Evolutionary conservation across 1,140 invertebrate species (phyloP).

Genomic region (Drosophila seguyi): DNA sequence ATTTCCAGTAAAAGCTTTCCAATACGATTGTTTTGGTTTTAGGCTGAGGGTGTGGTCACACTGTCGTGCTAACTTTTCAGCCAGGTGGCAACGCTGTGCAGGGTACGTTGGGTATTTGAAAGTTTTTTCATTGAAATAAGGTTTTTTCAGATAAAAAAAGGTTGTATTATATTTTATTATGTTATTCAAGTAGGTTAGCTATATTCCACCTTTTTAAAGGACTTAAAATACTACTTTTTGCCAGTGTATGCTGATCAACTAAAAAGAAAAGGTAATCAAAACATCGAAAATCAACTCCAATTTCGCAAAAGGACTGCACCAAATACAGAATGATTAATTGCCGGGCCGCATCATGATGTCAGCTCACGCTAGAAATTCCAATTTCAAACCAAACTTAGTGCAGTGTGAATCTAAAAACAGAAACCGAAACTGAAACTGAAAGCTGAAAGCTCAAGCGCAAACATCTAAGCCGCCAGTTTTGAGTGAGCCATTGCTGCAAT

Average conservation of each 20-base stretch:
- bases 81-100: background rate
- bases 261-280: background rate
- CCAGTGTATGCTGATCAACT: background rate
- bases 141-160: too few species aligned
- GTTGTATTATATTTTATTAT: too few species aligned
- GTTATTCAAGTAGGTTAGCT: too few species aligned
- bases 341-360: conserved; percentile 17
- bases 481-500: conserved; percentile 62
- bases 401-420: conserved; percentile 9
- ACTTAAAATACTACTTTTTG: background rate
- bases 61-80: background rate
- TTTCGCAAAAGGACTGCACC: conserved; percentile 43
- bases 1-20: too few species aligned
- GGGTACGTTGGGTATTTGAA: background rate
- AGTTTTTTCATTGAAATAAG: background rate
- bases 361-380: conserved; percentile 14
- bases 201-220: too few species aligned
- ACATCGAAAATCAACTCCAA: conserved; percentile 4
- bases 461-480: conserved; percentile 9
- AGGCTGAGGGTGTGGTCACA: background rate
- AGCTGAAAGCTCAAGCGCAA: conserved; percentile 13
- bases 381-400: conserved; percentile 7
- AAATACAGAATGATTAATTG: conserved; percentile 45
- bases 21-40: too few species aligned
- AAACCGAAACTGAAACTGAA: background rate